Base-by-base conservation (phyloP, 2,888 invertebrate genomes). In the Pandemis cinnamomeana region DNA sequence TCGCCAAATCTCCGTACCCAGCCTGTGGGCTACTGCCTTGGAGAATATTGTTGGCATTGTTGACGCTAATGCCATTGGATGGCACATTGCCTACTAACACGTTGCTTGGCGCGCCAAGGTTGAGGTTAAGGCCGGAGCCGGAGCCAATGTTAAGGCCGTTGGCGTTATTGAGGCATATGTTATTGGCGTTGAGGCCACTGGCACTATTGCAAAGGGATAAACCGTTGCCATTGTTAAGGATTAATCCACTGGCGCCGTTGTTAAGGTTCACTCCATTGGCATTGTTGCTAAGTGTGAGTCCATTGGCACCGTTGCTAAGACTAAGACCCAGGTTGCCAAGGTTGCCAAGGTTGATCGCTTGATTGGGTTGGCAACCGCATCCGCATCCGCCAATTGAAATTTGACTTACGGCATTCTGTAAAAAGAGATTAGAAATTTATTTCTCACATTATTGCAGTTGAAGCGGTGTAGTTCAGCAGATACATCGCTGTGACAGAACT, bases 1-100 rank as follows among this genome's bases (percentile, higher is more conserved):
- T 82, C 0, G 84, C 78, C 0, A 91, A 83, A 71, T 92, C 91
- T 0, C 91, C 90, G 46, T 83, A 87, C 0, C 88, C 88, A n/a
- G 66, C 51, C 7, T 74, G 71, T 7, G 41, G 27, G 42, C 67
- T 71, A 0, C 68, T 67, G 10, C 71, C 60, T 42, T 73, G 73
- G 4, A 73, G 58, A 5, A 69, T 36, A 15, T 6, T 58, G 15
- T 69, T 69, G 5, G 41, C 58, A 10, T 53, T 53, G 44, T 10
- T 5, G n/a, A 55, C 60, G 10, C 48, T 42, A 5, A 67, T 15
- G 2, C 75, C 78, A 10, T 80, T 76, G 36, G 80, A 77, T 20
- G 81, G 80, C 42, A 77, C 27, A 6, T 79, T 79, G 5, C 77
- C 76, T 2, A 80, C 66, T 36, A 80, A 77, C 53, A 82, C 44